phyloP scores from a whole-genome alignment of 1,140 invertebrate genomes.

The Drosophila ambigua region DNA sequence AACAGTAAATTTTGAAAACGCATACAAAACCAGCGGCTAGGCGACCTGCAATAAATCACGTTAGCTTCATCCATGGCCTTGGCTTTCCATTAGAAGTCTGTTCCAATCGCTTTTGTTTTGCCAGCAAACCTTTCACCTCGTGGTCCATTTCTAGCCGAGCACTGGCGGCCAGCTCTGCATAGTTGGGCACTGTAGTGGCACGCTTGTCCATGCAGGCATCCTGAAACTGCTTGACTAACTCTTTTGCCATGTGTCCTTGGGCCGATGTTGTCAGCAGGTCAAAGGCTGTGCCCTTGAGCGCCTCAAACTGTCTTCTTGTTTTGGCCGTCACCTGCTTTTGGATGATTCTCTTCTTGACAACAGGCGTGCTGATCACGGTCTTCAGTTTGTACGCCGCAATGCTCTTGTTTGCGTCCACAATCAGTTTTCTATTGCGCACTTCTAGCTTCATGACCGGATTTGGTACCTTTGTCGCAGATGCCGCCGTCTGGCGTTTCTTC shows the following conservation, averaged over 20 bases:
- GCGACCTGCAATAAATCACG: too few species aligned
- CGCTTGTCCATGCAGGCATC: slow-evolving; percentile 44
- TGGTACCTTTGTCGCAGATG: slow-evolving; percentile 53
- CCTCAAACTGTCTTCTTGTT: slow-evolving; percentile 52
- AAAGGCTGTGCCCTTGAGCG: slow-evolving; percentile 56
- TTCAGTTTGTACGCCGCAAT: slow-evolving; percentile 5
- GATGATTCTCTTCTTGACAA: slow-evolving; percentile 41
- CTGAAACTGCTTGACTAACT: slow-evolving; percentile 42
- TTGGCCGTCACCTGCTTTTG: slow-evolving; percentile 55
- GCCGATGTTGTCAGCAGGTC: slow-evolving; percentile 56
- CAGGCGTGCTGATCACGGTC: not conserved
- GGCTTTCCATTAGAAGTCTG: not conserved
- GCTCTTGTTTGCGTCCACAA: slow-evolving; percentile 55
- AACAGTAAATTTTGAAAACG: too few species aligned
- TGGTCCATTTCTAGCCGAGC: slow-evolving; percentile 42
- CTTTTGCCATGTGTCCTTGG: slow-evolving; percentile 1
- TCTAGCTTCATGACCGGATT: slow-evolving; percentile 52
- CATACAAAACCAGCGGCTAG: too few species aligned
- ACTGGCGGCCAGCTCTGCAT: slow-evolving; percentile 32
- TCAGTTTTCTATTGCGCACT: slow-evolving; percentile 48
- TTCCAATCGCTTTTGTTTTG: slow-evolving; percentile 42
- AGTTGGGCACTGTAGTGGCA: slow-evolving; percentile 51
- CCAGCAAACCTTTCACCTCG: slow-evolving; percentile 45
- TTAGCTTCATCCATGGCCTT: not conserved
- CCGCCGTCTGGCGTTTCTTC: slow-evolving; percentile 25